Evolutionary conservation across 2,797 vertebrate genomes (phyloP), one percentile per base, ranked within the genome.

Genomic region (Xiphorhynchus erythropygius): DNA sequence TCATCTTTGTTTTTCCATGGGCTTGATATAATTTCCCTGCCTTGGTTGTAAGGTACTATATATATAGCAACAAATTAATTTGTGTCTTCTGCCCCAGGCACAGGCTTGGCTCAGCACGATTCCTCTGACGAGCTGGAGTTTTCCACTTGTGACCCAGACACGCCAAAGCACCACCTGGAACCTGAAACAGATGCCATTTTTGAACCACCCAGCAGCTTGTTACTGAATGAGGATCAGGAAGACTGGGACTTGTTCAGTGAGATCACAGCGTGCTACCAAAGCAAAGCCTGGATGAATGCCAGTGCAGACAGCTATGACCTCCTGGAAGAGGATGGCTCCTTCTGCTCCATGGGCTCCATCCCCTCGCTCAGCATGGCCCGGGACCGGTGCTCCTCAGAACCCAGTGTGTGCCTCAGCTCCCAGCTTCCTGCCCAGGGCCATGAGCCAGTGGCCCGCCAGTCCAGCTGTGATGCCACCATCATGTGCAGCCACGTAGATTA

Each of bases 121-220:
- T 98, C 98, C 59, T 98, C 98, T 13, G 98, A 98, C 74, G 98
- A 98, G 78, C 95, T 97, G 88, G 98, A 98, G 49, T 97, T 94
- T 67, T 89, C 94, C 39, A 28, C 92, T 57, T 97, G 94, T 65
- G 97, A 98, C 65, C 74, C 90, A 74, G 97, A 97, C 65, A 95
- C 74, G 50, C 89, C 84, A 33, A 94, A 96, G 33, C 85, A 80
- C 35, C 83, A 76, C 57, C 82, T 83, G 21, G 57, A 84, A 33
- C 65, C 94, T n/a, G 96, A 97, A 56, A 56, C 88, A 28, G 96
- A 98, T 35, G 78, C 91, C 17, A 24, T 95, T 44, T 98, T 97
- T 83, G 91, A 93, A 23, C 24, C 65, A 17, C 78, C 87, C 35
- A 78, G 93, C 24, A 89, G 95, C 53, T 94, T 97, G 47, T 79